These are phyloP conservation scores for Empidonax traillii DNA, from an alignment of 2,113 vertebrate species.

Conservation along the genomic window DNA sequence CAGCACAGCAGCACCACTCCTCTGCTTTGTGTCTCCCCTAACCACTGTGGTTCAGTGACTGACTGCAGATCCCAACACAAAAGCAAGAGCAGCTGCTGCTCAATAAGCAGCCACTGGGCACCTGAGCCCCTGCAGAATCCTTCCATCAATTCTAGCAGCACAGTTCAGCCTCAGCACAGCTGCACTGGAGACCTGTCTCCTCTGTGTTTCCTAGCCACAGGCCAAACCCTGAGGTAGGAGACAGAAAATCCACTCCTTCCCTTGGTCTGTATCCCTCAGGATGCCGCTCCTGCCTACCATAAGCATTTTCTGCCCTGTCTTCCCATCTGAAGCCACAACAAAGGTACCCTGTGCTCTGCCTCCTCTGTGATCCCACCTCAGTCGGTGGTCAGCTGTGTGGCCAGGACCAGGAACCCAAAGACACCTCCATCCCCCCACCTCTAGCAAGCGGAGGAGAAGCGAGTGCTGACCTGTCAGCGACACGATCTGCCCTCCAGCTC, in stretches of 20 bases:
- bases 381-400: not conserved
- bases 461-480: conserved; percentile 79
- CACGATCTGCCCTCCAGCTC: conserved; percentile 64
- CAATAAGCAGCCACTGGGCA: not conserved
- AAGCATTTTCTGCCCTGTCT: not conserved
- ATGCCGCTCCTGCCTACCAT: not conserved
- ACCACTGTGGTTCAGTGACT: not conserved
- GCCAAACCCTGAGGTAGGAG: not conserved
- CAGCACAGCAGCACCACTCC: not conserved
- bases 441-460: conserved; percentile 17
- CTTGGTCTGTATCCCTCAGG: not conserved
- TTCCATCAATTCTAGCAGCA: not conserved
- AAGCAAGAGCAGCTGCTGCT: not conserved
- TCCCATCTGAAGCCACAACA: not conserved
- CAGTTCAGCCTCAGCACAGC: not conserved
- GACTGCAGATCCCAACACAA: not conserved
- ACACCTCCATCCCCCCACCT: not conserved
- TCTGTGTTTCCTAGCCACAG: not conserved
- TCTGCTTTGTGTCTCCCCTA: not conserved
- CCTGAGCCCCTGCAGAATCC: not conserved
- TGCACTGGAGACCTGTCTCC: not conserved
- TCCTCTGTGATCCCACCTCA: not conserved
- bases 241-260: not conserved
- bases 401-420: not conserved
- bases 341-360: not conserved